Conservation (phyloP, 1,140 invertebrate species). For the Bombyx mandarina region DNA sequence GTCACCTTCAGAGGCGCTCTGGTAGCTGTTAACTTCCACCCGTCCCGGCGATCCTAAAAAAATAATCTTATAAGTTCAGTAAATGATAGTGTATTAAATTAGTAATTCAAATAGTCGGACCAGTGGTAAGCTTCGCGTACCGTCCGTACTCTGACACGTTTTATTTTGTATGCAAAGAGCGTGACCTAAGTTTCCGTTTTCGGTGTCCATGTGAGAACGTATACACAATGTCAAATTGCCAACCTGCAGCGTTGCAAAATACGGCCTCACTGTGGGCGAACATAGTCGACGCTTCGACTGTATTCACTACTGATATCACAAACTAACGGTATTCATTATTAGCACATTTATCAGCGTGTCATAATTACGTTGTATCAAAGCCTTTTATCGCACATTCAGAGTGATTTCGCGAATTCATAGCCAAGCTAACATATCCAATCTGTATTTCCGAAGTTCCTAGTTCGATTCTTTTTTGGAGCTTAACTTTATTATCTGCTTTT, state of each 20-base stretch:
- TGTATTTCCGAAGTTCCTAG: not conserved
- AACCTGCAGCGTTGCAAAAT: slow-evolving; percentile 40
- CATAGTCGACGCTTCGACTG: slow-evolving; percentile 9
- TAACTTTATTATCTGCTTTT: no score
- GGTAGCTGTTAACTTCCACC: no score
- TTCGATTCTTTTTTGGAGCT: no score
- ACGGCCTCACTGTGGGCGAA: slow-evolving; percentile 21
- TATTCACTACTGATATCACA: not conserved
- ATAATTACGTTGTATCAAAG: not conserved
- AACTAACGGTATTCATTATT: slow-evolving; percentile 1
- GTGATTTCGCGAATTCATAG: not conserved
- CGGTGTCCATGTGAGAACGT: slow-evolving; percentile 45
- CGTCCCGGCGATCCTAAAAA: no score
- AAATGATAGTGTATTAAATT: no score
- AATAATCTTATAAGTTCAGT: no score
- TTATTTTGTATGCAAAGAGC: slow-evolving; percentile 42
- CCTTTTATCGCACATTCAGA: no score
- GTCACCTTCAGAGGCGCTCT: no score
- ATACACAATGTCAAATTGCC: slow-evolving; percentile 49
- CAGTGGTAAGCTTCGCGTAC: slow-evolving; percentile 12
- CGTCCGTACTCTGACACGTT: slow-evolving; percentile 12
- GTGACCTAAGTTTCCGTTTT: slow-evolving; percentile 51
- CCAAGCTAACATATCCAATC: not conserved
- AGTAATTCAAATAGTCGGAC: no score
- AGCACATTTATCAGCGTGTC: not conserved